A percentile compares a stretch with the other conserved stretches of the same genome.
Conservation (phyloP, 2,797 vertebrate genomes). For the Acrocephalus scirpaceus region DNA sequence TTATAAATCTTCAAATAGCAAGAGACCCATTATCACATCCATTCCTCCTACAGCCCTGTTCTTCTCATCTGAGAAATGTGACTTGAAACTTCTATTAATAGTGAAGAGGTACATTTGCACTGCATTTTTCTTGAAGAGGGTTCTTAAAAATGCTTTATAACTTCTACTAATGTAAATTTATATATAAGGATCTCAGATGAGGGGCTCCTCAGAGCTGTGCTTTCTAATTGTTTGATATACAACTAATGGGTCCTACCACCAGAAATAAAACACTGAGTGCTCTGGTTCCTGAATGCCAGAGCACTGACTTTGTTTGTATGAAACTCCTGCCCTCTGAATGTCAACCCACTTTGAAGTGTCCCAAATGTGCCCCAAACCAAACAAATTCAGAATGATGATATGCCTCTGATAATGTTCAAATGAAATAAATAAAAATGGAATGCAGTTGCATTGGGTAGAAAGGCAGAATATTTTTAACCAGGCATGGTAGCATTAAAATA, state of each 20-base stretch:
- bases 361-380: not conserved
- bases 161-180: not conserved
- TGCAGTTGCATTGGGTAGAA: not conserved
- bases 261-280: not conserved
- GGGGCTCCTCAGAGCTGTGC: not conserved
- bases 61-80: not conserved
- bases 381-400: not conserved
- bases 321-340: not conserved
- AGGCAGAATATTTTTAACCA: not conserved
- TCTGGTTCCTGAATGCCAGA: not conserved
- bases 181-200: not conserved
- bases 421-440: not conserved
- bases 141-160: slow-evolving; percentile 33
- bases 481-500: not conserved
- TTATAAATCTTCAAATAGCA: slow-evolving; percentile 29
- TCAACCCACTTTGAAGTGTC: not conserved
- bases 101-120: not conserved
- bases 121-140: not conserved
- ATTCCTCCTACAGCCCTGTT: slow-evolving; percentile 18
- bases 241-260: not conserved
- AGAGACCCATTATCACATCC: slow-evolving; percentile 44
- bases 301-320: not conserved
- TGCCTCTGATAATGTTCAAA: not conserved
- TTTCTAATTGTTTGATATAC: slow-evolving; percentile 3
- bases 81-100: slow-evolving; percentile 23